Percentiles rank a stretch among this genome's conserved stretches.
Evolutionary conservation across 2,797 vertebrate genomes (phyloP).

Genomic region (Poliocrania exsul): DNA sequence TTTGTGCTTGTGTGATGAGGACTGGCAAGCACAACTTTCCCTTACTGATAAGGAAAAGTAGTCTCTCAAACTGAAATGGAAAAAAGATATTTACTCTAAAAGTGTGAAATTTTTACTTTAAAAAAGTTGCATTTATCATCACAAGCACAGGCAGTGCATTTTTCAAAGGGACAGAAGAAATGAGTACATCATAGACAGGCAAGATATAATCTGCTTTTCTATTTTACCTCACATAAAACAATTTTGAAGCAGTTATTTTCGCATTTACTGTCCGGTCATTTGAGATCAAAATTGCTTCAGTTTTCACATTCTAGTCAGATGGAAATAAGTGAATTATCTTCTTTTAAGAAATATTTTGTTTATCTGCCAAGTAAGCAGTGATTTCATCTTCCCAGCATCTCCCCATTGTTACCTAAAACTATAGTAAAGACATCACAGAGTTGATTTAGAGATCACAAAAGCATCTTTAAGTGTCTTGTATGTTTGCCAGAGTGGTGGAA

Average conservation of each 20-base stretch:
- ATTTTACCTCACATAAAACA: not conserved
- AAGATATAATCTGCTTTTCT: not conserved
- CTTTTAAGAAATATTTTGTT: not conserved
- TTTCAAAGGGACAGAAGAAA: not conserved
- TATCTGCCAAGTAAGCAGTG: not conserved
- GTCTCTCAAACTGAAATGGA: not conserved
- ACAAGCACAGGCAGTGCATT: not conserved
- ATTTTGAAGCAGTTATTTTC: not conserved
- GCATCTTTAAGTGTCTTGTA: not conserved
- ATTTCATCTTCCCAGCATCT: not conserved
- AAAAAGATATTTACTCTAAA: not conserved
- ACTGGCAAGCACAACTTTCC: not conserved
- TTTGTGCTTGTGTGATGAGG: not conserved
- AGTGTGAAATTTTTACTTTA: not conserved
- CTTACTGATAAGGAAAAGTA: not conserved
- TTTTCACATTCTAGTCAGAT: not conserved
- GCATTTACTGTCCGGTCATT: not conserved
- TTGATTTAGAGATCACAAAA: not conserved
- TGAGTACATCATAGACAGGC: not conserved
- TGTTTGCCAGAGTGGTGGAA: not conserved
- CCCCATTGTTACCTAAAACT: not conserved
- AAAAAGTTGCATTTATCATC: not conserved
- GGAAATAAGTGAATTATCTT: not conserved
- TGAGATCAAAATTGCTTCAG: not conserved
- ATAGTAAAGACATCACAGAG: not conserved